phyloP scores from a whole-genome alignment of 2,797 vertebrate species.

The Bucorvus abyssinicus region DNA sequence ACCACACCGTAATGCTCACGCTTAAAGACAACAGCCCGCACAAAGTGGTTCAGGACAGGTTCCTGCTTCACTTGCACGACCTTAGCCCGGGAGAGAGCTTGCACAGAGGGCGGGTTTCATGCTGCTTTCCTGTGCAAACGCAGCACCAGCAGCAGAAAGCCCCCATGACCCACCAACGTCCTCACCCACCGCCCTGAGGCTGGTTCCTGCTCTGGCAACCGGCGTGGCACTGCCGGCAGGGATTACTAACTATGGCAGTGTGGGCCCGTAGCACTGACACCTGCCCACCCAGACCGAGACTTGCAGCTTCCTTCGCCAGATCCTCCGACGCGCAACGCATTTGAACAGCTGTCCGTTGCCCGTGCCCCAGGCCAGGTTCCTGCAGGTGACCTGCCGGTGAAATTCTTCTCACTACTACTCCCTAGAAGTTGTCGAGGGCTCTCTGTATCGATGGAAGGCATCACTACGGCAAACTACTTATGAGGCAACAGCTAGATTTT shows the following conservation, averaged over 20 bases:
- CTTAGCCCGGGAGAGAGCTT: background rate
- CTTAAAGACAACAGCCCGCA: background rate
- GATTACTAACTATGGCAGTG: background rate
- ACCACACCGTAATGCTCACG: background rate
- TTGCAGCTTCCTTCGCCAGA: background rate
- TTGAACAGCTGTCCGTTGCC: background rate
- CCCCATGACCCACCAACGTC: background rate
- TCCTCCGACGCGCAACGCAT: background rate
- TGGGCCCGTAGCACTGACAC: background rate
- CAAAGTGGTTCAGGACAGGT: background rate
- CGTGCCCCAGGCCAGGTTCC: fast-evolving
- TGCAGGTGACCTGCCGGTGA: background rate
- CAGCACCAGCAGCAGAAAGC: background rate
- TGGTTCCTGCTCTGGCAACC: background rate
- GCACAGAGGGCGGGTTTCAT: fast-evolving
- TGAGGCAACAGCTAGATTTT: background rate
- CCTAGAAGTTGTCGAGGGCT: background rate
- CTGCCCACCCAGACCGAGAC: background rate
- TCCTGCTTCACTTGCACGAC: background rate
- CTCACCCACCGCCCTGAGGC: background rate
- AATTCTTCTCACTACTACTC: background rate
- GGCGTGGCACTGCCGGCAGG: background rate
- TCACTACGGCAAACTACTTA: no score
- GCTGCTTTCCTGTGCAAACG: fast-evolving
- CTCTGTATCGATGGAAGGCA: no score